These are phyloP conservation scores for Anabacerthia variegaticeps DNA, from an alignment of 2,797 vertebrate species.

Conservation along the genomic window DNA sequence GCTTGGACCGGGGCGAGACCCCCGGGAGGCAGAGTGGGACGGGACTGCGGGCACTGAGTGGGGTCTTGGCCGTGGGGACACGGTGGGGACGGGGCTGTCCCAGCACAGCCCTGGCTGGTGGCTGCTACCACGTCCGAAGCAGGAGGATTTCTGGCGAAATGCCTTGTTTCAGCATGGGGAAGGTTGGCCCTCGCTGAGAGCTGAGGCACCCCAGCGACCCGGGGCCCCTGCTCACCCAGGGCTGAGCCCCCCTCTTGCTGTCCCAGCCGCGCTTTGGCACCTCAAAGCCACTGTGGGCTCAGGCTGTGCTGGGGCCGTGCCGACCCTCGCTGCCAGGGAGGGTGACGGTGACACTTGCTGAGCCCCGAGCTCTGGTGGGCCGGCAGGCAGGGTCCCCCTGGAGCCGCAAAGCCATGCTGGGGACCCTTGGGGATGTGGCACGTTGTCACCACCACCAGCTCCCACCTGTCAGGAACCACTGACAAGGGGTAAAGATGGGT, in stretches of 20 bases:
- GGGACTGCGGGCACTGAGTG: fast-evolving
- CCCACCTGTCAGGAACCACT: neutral
- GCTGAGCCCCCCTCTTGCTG: fast-evolving
- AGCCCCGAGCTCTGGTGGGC: fast-evolving
- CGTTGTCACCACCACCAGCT: neutral
- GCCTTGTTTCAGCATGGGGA: fast-evolving
- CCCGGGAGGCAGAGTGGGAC: too few species aligned
- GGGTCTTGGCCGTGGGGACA: neutral
- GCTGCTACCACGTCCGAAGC: fast-evolving
- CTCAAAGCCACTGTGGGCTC: neutral
- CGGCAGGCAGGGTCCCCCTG: neutral
- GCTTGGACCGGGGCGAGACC: neutral
- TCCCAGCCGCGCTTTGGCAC: fast-evolving
- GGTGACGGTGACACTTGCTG: fast-evolving
- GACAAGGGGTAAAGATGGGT: neutral
- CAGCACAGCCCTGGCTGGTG: fast-evolving
- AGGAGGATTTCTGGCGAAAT: neutral
- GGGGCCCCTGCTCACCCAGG: fast-evolving
- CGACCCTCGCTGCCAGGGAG: fast-evolving
- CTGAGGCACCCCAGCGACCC: neutral
- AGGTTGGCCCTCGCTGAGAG: fast-evolving
- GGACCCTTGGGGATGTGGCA: fast-evolving
- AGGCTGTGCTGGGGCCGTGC: neutral
- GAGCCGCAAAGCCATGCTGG: neutral
- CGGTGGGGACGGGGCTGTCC: neutral